phyloP scores from a whole-genome alignment of 1,140 invertebrate species.

The Branchinecta lynchi region DNA sequence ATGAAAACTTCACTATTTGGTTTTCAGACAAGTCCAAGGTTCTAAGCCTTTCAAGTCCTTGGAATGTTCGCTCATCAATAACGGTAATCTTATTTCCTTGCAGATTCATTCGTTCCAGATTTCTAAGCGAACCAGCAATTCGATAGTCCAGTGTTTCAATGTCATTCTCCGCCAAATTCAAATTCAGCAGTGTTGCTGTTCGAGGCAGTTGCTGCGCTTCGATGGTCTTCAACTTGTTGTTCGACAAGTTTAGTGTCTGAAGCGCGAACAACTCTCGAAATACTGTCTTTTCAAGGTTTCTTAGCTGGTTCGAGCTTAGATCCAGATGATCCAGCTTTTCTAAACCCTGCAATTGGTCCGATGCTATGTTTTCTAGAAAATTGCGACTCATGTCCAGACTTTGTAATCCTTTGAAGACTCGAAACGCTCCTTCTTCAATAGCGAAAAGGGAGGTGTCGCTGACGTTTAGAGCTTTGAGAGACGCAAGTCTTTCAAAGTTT shows the following conservation, averaged over 20 bases:
- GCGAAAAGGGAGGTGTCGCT: conserved; percentile 52
- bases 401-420: conserved; percentile 59
- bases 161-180: conserved; percentile 59
- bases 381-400: conserved; percentile 51
- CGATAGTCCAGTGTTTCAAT: conserved; percentile 43
- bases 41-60: conserved; percentile 22
- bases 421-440: conserved; percentile 52
- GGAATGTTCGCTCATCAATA: conserved; percentile 39
- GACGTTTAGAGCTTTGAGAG: conserved; percentile 54
- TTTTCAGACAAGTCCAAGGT: conserved; percentile 59
- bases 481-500: conserved; percentile 37
- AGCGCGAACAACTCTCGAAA: conserved; percentile 40
- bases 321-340: conserved; percentile 50
- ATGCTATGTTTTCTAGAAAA: not conserved
- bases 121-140: conserved; percentile 44
- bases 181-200: conserved; percentile 17
- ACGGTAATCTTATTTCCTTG: conserved; percentile 51
- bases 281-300: not conserved
- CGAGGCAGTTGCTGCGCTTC: conserved; percentile 24
- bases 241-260: conserved; percentile 59
- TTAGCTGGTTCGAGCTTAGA: conserved; percentile 35
- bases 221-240: conserved; percentile 40
- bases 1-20: conserved; percentile 48
- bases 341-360: not conserved
- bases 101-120: conserved; percentile 58